phyloP scores from a whole-genome alignment of 2,797 vertebrate species.

The Macropodus opercularis region DNA sequence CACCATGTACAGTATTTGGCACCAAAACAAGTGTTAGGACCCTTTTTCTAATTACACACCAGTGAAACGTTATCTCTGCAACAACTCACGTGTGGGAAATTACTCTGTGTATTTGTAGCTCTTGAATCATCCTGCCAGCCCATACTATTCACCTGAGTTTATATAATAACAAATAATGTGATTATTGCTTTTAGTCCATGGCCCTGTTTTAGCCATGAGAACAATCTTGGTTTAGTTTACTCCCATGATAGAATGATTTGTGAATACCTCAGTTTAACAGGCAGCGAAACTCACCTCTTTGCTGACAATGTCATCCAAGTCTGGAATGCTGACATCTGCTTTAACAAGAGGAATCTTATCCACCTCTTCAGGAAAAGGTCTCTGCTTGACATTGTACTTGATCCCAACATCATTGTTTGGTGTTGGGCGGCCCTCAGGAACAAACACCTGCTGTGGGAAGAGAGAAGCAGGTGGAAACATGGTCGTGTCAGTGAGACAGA shows the following conservation, averaged over 20 bases:
- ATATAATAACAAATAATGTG: conserved; percentile 47
- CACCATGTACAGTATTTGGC: background rate
- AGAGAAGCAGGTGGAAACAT: background rate
- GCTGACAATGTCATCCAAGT: conserved; percentile 95
- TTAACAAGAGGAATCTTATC: conserved; percentile 98
- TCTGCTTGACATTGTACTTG: conserved; percentile 92
- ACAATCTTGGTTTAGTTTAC: background rate
- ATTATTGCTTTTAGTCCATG: conserved; percentile 13
- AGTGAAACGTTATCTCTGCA: conserved; percentile 33
- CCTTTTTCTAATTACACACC: conserved; percentile 38
- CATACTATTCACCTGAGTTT: conserved; percentile 72
- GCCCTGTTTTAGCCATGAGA: conserved; percentile 3
- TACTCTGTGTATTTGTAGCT: conserved; percentile 55
- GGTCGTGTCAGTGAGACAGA: conserved; percentile 7
- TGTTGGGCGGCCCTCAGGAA: conserved; percentile 88
- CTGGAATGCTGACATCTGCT: conserved; percentile 95
- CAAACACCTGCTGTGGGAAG: conserved; percentile 86
- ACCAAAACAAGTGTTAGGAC: conserved; percentile 41
- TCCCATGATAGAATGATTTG: background rate
- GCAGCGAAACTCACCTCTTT: conserved; percentile 85
- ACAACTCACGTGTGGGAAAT: conserved; percentile 69
- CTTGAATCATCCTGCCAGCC: conserved; percentile 68
- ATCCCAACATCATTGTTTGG: conserved; percentile 91
- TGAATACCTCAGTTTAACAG: background rate
- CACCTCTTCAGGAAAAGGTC: conserved; percentile 95